Evolutionary conservation across 2,888 invertebrate species (phyloP).

Genomic region (Agrochola macilenta): DNA sequence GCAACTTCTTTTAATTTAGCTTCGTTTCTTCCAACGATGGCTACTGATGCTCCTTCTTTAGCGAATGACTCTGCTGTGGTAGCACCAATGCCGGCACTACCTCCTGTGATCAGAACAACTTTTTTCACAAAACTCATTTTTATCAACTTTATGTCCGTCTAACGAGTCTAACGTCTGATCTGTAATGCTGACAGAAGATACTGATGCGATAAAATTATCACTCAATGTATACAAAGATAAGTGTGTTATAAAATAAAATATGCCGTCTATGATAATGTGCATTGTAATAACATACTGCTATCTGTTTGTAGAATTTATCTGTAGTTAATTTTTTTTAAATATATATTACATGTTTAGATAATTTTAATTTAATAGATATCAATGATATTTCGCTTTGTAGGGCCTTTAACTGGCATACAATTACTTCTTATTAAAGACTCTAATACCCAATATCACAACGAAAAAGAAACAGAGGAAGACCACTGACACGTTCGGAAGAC

Average conservation of each 20-base stretch:
- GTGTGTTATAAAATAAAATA: background rate
- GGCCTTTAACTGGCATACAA: background rate
- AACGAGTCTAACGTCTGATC: conserved; percentile 22
- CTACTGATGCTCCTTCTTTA: conserved; percentile 75
- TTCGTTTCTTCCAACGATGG: conserved; percentile 75
- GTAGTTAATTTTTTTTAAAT: too few relatives aligned
- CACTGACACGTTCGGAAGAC: too few relatives aligned
- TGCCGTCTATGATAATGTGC: background rate
- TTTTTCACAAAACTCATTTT: conserved; percentile 74
- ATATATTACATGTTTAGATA: too few relatives aligned
- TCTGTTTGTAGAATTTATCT: background rate
- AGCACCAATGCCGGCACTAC: conserved; percentile 78
- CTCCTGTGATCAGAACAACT: conserved; percentile 77
- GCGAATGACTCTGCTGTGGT: conserved; percentile 72
- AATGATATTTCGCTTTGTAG: background rate
- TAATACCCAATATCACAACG: background rate
- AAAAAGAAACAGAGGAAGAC: too few relatives aligned
- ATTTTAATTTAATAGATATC: too few relatives aligned
- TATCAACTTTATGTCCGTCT: background rate
- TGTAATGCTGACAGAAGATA: background rate
- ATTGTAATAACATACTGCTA: background rate
- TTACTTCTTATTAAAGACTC: background rate
- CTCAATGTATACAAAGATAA: conserved; percentile 8
- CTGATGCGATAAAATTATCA: conserved; percentile 19
- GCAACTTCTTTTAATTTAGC: conserved; percentile 69